phyloP scores from a whole-genome alignment of 2,113 vertebrate genomes.

The Alexandromys fortis region DNA sequence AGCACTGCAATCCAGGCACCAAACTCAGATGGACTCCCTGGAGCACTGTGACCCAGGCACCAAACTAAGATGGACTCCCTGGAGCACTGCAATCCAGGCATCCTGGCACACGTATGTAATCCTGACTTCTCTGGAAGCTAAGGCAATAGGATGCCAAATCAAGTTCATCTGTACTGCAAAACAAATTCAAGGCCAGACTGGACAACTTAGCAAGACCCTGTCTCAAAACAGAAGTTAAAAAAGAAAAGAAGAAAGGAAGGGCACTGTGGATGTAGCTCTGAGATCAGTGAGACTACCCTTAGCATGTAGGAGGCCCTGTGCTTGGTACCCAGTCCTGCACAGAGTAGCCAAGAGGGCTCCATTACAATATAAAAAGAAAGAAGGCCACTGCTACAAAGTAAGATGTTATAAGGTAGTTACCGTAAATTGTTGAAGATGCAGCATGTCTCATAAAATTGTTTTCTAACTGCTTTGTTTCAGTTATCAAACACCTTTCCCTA shows the following conservation, averaged over 20 bases:
- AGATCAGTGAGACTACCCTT: not conserved
- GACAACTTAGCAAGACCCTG: not conserved
- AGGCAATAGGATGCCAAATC: not conserved
- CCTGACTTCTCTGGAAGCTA: not conserved
- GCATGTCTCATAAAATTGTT: not conserved
- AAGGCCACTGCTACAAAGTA: not conserved
- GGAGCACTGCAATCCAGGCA: not conserved
- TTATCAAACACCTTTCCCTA: not conserved
- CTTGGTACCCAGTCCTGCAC: not conserved
- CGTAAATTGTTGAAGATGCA: not conserved
- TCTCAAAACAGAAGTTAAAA: not conserved
- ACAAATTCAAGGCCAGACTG: not conserved
- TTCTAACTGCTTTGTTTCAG: conserved; percentile 2
- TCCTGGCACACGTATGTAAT: not conserved
- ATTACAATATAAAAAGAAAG: not conserved
- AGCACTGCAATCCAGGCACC: not conserved
- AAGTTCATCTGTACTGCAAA: not conserved
- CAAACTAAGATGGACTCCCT: too few relatives aligned
- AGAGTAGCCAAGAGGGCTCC: not conserved
- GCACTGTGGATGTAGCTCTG: not conserved
- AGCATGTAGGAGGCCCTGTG: not conserved
- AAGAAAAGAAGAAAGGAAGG: not conserved
- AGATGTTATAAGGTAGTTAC: not conserved
- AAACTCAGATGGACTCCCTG: not conserved
- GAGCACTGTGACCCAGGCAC: not conserved